Percentiles rank a stretch among this genome's conserved stretches.
Evolutionary conservation across 2,888 invertebrate species (phyloP).

Genomic region (Gymnocheta viridis): DNA sequence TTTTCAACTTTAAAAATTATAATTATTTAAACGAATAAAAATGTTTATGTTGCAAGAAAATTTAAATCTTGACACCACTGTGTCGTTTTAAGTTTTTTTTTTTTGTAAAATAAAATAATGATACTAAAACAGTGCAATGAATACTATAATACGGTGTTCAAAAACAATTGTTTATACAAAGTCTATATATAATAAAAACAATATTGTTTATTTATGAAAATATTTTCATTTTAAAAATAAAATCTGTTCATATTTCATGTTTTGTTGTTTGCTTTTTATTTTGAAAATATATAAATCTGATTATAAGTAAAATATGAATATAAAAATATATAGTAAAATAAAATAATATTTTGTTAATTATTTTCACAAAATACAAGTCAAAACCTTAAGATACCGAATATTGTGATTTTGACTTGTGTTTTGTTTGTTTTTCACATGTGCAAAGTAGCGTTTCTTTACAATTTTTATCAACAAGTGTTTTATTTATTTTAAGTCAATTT

Average conservation of each 20-base stretch:
- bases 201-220: conserved; percentile 6
- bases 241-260: too few species aligned
- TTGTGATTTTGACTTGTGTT: conserved; percentile 17
- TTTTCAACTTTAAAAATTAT: background rate
- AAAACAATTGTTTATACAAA: background rate
- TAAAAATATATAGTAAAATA: too few species aligned
- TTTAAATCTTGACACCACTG: background rate
- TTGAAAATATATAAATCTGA: too few species aligned
- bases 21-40: background rate
- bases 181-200: background rate
- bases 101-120: background rate
- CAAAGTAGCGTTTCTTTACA: conserved; percentile 32
- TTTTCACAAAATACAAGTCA: conserved; percentile 6
- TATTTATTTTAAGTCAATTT: conserved; percentile 21
- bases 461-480: conserved; percentile 56
- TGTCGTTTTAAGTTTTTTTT: background rate
- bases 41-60: background rate
- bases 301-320: too few species aligned
- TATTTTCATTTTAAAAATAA: too few species aligned
- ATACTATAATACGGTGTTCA: too few species aligned
- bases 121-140: background rate
- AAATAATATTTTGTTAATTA: too few species aligned
- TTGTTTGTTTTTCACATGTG: conserved; percentile 8
- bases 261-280: too few species aligned
- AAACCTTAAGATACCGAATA: background rate